Evolutionary conservation across 2,113 vertebrate genomes (phyloP).

Genomic region (Gallinago paraguaiae): DNA sequence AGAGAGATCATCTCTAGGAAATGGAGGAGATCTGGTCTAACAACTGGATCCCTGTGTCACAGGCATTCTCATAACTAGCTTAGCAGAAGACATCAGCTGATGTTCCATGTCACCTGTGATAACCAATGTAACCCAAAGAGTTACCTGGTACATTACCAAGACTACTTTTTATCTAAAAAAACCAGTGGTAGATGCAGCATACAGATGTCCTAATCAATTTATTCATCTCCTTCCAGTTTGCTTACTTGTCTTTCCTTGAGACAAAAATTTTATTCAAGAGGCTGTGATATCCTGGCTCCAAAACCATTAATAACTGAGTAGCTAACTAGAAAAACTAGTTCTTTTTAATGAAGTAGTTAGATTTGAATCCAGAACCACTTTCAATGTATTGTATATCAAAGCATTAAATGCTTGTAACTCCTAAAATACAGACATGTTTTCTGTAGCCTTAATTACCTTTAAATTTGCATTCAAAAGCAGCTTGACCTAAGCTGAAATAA

Average conservation of each 20-base stretch:
- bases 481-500: not conserved
- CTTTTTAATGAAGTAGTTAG: not conserved
- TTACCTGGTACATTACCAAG: not conserved
- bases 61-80: not conserved
- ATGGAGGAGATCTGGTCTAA: not conserved
- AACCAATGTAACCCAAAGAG: not conserved
- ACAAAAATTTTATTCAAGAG: not conserved
- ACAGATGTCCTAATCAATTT: not conserved
- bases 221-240: not conserved
- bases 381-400: not conserved
- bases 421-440: not conserved
- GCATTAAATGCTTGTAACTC: not conserved
- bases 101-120: not conserved
- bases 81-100: not conserved
- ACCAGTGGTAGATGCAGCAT: not conserved
- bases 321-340: not conserved
- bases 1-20: not conserved
- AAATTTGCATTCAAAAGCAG: not conserved
- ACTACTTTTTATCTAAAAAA: not conserved
- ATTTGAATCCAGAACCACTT: not conserved
- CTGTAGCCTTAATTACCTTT: not conserved
- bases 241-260: not conserved
- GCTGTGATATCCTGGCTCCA: not conserved
- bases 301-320: not conserved
- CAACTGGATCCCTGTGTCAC: not conserved